A percentile compares a stretch with the other conserved stretches of the same genome.
These are phyloP conservation scores for Tupaia tana DNA, from an alignment of 2,113 vertebrate species.

Conservation along the genomic window DNA sequence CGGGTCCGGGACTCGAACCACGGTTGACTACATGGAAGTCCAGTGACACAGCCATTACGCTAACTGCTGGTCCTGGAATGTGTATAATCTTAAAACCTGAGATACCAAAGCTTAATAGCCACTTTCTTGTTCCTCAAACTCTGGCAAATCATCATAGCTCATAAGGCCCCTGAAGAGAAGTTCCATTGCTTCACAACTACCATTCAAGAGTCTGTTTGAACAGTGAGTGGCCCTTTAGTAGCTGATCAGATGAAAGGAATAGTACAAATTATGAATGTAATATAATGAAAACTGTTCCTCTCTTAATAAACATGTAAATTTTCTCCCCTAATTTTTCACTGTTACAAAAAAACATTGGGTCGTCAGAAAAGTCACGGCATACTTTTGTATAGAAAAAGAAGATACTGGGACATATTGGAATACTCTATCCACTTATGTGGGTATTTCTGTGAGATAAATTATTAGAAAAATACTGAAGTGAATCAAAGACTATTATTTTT, in stretches of 20 bases:
- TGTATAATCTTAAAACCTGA: neutral
- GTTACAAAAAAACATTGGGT: neutral
- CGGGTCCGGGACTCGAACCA: no score
- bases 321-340: neutral
- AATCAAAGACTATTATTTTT: neutral
- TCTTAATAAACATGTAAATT: neutral
- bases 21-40: no score
- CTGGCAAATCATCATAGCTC: neutral
- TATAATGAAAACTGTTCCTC: neutral
- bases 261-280: neutral
- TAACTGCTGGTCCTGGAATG: no score
- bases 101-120: neutral
- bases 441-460: neutral
- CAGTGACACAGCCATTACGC: no score
- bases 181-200: neutral
- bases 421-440: neutral
- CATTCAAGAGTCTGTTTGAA: neutral
- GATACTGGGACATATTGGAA: neutral
- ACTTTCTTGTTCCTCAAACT: neutral
- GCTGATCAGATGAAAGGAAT: neutral
- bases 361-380: neutral
- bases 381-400: neutral
- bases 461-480: slow-evolving; percentile 29
- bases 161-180: neutral
- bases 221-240: neutral